Base-by-base conservation (phyloP, 1,140 invertebrate genomes). In the Branchinecta lindahli region DNA sequence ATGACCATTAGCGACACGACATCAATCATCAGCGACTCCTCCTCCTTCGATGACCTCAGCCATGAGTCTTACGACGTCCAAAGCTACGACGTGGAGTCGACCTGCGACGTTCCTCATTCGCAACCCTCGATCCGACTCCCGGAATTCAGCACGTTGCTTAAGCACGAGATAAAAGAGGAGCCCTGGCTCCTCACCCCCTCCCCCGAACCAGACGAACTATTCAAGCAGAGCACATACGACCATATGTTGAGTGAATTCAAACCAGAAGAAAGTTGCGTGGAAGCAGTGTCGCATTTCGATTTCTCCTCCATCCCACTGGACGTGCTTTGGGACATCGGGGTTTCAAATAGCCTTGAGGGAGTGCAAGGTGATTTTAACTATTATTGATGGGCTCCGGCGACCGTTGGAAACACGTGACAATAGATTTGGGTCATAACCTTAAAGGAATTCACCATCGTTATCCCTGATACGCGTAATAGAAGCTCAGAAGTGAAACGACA, bases 251-350 rank as follows among this genome's bases (percentile, higher is more conserved):
- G 52, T 61, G 52, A 61, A 61, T 12, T 61, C 12, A 61, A 61
- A 20, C 12, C 52, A 20, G 52, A 61, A 61, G 52, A 61, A 12
- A 61, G 52, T 61, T 15, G 52, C 18, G 12, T 20, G 18, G 52
- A 61, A 61, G 18, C 84, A 18, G 84, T 84, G 4, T 88, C 88
- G 10, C 87, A 90, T 76, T 86, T 91, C 73, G 87, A 89, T 77
- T 91, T 91, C 80, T 86, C 86, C 70, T 86, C 85, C 76, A 85
- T 85, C 68, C 85, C 86, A 20, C 88, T 76, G 8, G 79, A 81
- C 75, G 81, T 81, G 75, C 79, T 86, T 71, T 85, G 81, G 73
- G 83, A 85, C 76, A 84, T 86, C 75, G 82, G 83, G 72, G 81
- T 83, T 15, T 78, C 78, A 71, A 81, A 76, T 73, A 83, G 83